These are phyloP conservation scores for Parapristionchus giblindavisi DNA, from an alignment of 2,888 invertebrate species.

Conservation along the genomic window DNA sequence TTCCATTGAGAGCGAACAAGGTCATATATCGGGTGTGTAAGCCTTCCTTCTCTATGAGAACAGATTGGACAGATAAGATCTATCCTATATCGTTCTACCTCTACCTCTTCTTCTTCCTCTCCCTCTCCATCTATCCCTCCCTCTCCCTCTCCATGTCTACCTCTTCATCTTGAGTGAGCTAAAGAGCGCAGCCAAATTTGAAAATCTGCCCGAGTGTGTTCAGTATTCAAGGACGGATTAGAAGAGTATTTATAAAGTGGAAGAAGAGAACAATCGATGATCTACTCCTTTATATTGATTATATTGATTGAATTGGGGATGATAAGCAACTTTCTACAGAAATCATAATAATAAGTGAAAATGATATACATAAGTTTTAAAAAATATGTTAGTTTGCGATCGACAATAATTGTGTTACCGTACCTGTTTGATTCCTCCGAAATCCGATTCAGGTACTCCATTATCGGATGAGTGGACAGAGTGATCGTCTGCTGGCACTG, in stretches of 20 bases:
- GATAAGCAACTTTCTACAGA: neutral
- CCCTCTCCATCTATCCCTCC: neutral
- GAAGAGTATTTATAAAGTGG: neutral
- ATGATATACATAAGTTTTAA: neutral
- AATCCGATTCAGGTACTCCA: neutral
- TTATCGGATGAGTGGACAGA: constrained; percentile 39
- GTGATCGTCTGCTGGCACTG: constrained; percentile 60
- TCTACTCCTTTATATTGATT: neutral
- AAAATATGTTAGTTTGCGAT: no score
- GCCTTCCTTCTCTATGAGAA: no score
- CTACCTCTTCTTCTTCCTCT: neutral
- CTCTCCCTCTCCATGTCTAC: no score
- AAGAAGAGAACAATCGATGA: neutral
- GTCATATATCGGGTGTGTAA: no score
- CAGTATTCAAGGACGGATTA: constrained; percentile 39
- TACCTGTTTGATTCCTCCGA: constrained; percentile 33
- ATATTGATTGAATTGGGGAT: neutral
- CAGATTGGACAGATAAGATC: constrained; percentile 16
- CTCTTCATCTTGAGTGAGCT: neutral
- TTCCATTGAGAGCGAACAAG: no score
- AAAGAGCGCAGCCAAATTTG: constrained; percentile 14
- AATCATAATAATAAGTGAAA: neutral
- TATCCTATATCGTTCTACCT: neutral
- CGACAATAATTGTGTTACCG: neutral
- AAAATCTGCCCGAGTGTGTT: constrained; percentile 13